Base-by-base conservation (phyloP, 1,140 invertebrate genomes). In the Zaprionus ornatus region DNA sequence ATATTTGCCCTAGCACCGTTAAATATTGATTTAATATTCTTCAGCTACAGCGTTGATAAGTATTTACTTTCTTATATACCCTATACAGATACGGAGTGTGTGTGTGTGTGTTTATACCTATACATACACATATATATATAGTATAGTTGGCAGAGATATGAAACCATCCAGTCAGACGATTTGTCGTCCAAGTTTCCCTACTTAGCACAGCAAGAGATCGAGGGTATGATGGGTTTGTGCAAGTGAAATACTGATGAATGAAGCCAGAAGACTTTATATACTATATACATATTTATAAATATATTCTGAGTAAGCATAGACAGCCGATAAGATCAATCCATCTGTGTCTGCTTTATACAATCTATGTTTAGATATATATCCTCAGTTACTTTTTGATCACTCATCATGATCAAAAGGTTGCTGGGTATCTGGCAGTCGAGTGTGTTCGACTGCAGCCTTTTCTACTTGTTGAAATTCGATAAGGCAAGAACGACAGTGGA, bases 11-110 rank as follows among this genome's bases (percentile, higher is more conserved):
- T 81, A 81, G 82, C 82, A 85, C 78, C 78, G 82, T 81, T 85
- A 52, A 79, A 75, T 85, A 85, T 85, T 86, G 82, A 85, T 85
- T 85, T 85, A 85, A 85, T 85, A 85, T 85, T 85, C 82, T 68
- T 78, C 32, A 45, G 62, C 48, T 75, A 45, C 19, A 52, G 37
- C 56, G 65, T 42, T 74, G 72, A 70, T 75, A 75, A 63, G 56
- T 72, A 66, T 69, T 54, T 62, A 61, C 48, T 42, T 29, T 42
- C 62, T 19, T 50, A 50, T 50, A 50, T 50, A 50, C 45, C 45
- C 19, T 19, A 50, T 3, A 50, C 4, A 50, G 45, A 50, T 50
- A 50, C 21, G 45, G n/a, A 45, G 40, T 45, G 9, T 21, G 56
- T 55, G 25, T 59, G 35, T 50, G 5, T 40, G 40, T 27, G 55